phyloP scores from a whole-genome alignment of 2,888 invertebrate genomes.

The Trissonchulus latispiculum region DNA sequence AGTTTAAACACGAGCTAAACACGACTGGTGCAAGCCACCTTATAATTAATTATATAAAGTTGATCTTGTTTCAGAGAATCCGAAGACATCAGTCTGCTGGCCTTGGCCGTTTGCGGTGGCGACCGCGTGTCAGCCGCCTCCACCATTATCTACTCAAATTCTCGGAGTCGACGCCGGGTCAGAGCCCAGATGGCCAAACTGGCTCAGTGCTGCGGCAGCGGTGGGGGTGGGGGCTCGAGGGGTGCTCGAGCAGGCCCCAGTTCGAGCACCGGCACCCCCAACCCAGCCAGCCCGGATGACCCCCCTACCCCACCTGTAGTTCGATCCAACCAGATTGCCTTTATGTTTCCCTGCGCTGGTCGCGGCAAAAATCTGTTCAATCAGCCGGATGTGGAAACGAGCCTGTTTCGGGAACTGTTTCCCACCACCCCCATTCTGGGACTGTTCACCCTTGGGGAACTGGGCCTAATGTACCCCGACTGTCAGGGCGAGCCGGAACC shows the following conservation, averaged over 20 bases:
- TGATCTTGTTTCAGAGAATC: background rate
- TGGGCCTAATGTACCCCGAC: background rate
- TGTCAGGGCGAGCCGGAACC: background rate
- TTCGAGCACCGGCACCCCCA: no score
- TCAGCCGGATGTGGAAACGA: conserved; percentile 1
- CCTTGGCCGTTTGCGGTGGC: background rate
- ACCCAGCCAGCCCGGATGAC: no score
- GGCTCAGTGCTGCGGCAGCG: background rate
- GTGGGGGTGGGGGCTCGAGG: no score
- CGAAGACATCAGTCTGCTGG: background rate
- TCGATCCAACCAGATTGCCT: conserved; percentile 1
- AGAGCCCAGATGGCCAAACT: background rate
- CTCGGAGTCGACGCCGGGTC: background rate
- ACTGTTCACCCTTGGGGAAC: conserved; percentile 19
- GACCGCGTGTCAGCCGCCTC: background rate
- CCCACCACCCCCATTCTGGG: conserved; percentile 15
- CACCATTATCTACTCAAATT: background rate
- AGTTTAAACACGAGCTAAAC: no score
- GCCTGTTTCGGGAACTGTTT: conserved; percentile 13
- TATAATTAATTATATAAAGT: no score
- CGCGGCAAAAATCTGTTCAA: conserved; percentile 17
- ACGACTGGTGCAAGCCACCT: no score
- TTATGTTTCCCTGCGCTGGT: conserved; percentile 9
- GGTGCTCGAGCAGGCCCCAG: no score
- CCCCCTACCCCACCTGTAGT: no score